phyloP scores from a whole-genome alignment of 2,113 vertebrate species.

The Trogon surrucura region DNA sequence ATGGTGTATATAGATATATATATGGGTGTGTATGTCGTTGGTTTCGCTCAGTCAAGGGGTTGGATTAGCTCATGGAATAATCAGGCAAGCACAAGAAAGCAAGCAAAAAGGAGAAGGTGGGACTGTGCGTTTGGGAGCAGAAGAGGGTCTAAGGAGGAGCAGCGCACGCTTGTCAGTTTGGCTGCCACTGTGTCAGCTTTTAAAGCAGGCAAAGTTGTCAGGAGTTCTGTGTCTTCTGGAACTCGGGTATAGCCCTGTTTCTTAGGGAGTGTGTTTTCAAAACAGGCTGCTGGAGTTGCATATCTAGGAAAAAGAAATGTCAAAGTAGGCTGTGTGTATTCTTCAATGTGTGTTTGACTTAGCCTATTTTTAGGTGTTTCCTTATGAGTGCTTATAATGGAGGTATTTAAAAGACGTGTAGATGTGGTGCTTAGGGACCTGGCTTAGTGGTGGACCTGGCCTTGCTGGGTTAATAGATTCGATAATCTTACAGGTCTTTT shows the following conservation, averaged over 20 bases:
- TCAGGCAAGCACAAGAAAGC: not conserved
- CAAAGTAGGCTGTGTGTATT: not conserved
- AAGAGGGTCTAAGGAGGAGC: not conserved
- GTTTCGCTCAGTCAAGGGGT: rapidly evolving
- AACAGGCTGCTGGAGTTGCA: not conserved
- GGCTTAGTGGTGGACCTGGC: too few species aligned
- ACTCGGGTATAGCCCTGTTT: not conserved
- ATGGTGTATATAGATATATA: too few species aligned
- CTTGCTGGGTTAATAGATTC: too few species aligned
- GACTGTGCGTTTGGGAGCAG: not conserved
- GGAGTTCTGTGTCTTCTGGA: not conserved
- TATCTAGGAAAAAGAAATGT: not conserved
- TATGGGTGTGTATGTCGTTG: not conserved
- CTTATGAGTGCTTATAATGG: not conserved
- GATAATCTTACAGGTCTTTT: too few species aligned
- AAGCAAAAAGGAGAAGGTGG: not conserved
- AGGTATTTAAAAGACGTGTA: too few species aligned
- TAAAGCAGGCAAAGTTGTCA: not conserved
- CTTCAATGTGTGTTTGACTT: not conserved
- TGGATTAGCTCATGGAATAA: not conserved
- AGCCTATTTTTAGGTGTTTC: not conserved
- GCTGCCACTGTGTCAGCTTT: not conserved
- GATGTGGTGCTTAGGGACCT: too few species aligned
- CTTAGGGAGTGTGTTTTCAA: not conserved
- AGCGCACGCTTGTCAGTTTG: too few species aligned